Evolutionary conservation across 1,140 invertebrate species (phyloP).

Genomic region (Myzus persicae): DNA sequence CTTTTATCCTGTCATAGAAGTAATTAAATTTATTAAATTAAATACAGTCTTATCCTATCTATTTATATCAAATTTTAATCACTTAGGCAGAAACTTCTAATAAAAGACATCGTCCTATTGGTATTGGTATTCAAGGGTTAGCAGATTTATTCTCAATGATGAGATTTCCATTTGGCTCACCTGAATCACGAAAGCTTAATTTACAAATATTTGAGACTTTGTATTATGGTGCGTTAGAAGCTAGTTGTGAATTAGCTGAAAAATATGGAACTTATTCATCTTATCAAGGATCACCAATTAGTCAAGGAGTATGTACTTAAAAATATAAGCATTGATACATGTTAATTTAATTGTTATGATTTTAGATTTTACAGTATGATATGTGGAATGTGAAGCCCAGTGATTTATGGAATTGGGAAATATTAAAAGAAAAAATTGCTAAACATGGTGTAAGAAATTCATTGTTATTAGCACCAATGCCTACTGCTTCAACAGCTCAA

Average conservation of each 20-base stretch:
- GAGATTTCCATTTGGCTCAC: constrained; percentile 90
- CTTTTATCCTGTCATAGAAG: constrained; percentile 93
- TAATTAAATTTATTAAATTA: constrained; percentile 64
- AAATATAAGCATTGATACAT: background rate
- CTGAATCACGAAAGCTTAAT: constrained; percentile 87
- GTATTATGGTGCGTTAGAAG: constrained; percentile 96
- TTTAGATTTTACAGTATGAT: constrained; percentile 89
- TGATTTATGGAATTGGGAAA: constrained; percentile 88
- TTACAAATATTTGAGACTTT: constrained; percentile 98
- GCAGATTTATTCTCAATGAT: constrained; percentile 97
- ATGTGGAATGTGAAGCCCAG: constrained; percentile 96
- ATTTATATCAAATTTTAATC: background rate
- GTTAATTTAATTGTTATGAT: constrained; percentile 58
- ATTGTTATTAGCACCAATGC: constrained; percentile 96
- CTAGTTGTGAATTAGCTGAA: constrained; percentile 94
- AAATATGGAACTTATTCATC: constrained; percentile 88
- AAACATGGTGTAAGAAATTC: constrained; percentile 94
- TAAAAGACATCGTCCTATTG: constrained; percentile 91
- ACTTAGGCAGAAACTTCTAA: constrained; percentile 80
- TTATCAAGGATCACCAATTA: constrained; percentile 89
- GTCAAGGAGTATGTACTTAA: constrained; percentile 73
- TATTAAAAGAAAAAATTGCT: constrained; percentile 85
- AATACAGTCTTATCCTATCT: background rate
- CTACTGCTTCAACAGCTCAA: constrained; percentile 98
- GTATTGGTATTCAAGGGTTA: constrained; percentile 95